phyloP scores from a whole-genome alignment of 2,113 vertebrate species.

The Callospermophilus lateralis region DNA sequence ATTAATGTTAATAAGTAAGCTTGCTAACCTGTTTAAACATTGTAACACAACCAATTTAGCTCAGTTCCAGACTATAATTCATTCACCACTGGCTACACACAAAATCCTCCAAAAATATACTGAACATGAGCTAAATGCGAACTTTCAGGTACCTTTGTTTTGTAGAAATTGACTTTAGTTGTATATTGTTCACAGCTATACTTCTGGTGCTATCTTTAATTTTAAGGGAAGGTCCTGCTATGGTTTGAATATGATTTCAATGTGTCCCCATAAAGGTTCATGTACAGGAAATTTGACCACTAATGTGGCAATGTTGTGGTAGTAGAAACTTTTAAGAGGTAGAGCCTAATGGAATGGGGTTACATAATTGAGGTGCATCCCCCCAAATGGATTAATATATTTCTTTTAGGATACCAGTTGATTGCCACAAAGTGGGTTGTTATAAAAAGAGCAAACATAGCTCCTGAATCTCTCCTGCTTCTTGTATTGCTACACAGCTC shows the following conservation, averaged over 20 bases:
- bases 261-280: background rate
- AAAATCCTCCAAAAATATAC: background rate
- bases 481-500: background rate
- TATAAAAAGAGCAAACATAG: background rate
- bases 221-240: background rate
- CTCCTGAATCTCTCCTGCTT: background rate
- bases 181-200: background rate
- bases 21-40: conserved; percentile 46
- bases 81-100: background rate
- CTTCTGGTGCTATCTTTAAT: background rate
- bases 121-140: conserved; percentile 8
- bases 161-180: background rate
- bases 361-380: background rate
- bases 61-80: conserved; percentile 1
- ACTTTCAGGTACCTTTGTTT: background rate
- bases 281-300: background rate
- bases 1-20: conserved; percentile 16
- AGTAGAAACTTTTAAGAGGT: background rate
- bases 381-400: background rate
- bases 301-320: background rate
- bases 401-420: background rate
- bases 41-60: background rate
- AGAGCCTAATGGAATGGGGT: background rate
- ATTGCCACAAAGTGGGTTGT: background rate
- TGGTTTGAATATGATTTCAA: background rate